Evolutionary conservation across 2,113 vertebrate genomes (phyloP).

Genomic region (Elaphurus davidianus): DNA sequence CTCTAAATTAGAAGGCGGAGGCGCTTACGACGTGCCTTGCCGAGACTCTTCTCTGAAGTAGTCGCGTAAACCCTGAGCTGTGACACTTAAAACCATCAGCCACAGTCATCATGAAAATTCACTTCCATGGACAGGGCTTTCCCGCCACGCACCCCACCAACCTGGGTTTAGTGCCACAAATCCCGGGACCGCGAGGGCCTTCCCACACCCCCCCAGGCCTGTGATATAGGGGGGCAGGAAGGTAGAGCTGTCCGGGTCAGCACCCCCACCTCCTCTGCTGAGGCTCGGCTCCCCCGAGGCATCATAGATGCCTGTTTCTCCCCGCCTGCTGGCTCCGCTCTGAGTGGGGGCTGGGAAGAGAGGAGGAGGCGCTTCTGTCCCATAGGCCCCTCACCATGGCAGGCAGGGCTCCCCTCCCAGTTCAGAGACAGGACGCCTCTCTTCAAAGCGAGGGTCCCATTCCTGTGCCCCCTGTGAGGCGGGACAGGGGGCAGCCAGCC

Average conservation of each 20-base stretch:
- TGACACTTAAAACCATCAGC: not conserved
- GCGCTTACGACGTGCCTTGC: not conserved
- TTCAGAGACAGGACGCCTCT: not conserved
- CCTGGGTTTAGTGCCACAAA: not conserved
- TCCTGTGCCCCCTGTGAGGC: not conserved
- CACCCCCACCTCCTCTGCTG: rapidly evolving
- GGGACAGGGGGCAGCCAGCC: not conserved
- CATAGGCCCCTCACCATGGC: not conserved
- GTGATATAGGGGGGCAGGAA: not conserved
- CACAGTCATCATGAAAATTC: not conserved
- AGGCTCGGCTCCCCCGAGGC: not conserved
- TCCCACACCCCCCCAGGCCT: not conserved
- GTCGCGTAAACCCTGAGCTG: not conserved
- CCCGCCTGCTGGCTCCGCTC: not conserved
- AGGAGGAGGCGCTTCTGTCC: not conserved
- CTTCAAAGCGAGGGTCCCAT: not conserved
- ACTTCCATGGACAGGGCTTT: not conserved
- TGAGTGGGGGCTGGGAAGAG: not conserved
- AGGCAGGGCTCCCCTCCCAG: not conserved
- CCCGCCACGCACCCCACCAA: not conserved
- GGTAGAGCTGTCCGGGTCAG: too few relatives aligned
- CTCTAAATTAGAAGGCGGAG: not conserved
- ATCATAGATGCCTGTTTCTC: rapidly evolving
- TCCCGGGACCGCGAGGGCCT: not conserved
- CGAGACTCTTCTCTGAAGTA: not conserved